Percentiles rank a stretch among this genome's conserved stretches.
These are phyloP conservation scores for Drosophila putrida DNA, from an alignment of 2,888 invertebrate genomes.

Conservation along the genomic window DNA sequence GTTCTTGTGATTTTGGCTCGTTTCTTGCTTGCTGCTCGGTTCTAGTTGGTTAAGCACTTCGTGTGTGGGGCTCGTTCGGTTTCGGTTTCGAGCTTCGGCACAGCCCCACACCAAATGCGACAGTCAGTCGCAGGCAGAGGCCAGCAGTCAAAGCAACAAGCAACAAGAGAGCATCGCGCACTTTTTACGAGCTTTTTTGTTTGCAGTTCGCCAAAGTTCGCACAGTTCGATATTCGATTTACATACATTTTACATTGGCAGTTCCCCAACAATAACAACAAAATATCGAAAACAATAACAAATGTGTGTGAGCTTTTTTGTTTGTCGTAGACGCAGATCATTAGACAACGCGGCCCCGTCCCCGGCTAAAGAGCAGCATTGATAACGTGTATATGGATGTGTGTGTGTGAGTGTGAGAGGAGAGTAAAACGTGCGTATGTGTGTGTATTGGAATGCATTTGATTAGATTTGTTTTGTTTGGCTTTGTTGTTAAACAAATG, in stretches of 20 bases:
- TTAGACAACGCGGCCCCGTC: conserved; percentile 61
- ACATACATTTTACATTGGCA: conserved; percentile 51
- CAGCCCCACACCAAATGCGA: conserved; percentile 53
- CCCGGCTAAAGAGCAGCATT: conserved; percentile 26
- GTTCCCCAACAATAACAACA: conserved; percentile 35
- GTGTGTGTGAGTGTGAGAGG: conserved; percentile 15
- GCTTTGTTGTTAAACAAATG: conserved; percentile 61
- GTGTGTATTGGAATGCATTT: conserved; percentile 65
- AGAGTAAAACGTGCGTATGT: conserved; percentile 9
- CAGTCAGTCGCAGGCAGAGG: conserved; percentile 74
- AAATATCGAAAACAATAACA: conserved; percentile 22
- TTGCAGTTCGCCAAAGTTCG: conserved; percentile 4
- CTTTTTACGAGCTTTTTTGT: conserved; percentile 27
- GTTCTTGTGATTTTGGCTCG: conserved; percentile 78
- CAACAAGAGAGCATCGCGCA: conserved; percentile 42
- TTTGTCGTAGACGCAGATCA: conserved; percentile 44
- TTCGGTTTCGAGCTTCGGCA: conserved; percentile 5
- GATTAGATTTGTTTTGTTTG: conserved; percentile 69
- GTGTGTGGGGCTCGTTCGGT: conserved; percentile 54
- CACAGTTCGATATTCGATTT: conserved; percentile 36
- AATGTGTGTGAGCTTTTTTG: conserved; percentile 27
- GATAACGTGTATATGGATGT: conserved; percentile 44
- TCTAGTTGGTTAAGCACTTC: conserved; percentile 70
- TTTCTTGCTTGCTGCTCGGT: conserved; percentile 72
- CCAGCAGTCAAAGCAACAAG: conserved; percentile 64